A percentile compares a stretch with the other conserved stretches of the same genome.
These are phyloP conservation scores for Tethea ocularis DNA, from an alignment of 2,888 invertebrate species.

Conservation along the genomic window DNA sequence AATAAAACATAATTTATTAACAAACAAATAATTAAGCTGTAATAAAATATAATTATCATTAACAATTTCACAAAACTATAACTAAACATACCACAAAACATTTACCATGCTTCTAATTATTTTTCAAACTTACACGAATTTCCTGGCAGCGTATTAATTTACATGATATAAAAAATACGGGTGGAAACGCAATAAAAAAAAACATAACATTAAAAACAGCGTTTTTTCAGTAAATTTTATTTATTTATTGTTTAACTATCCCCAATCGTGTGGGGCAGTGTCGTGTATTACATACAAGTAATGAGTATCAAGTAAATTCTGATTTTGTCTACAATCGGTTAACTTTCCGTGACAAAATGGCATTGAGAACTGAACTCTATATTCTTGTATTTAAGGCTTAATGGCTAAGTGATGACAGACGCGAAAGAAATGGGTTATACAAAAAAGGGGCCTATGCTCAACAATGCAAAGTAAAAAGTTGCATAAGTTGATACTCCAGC, in stretches of 20 bases:
- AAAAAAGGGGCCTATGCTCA: too few species aligned
- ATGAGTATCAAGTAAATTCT: neutral
- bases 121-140: constrained; percentile 55
- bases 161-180: constrained; percentile 16
- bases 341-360: neutral
- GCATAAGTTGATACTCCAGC: too few species aligned
- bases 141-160: constrained; percentile 63
- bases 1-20: constrained; percentile 12
- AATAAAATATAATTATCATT: constrained; percentile 20
- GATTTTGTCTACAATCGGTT: neutral
- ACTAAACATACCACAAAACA: constrained; percentile 17
- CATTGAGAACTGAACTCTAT: too few species aligned
- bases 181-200: constrained; percentile 24
- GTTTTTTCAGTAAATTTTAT: constrained; percentile 40
- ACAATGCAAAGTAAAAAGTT: too few species aligned
- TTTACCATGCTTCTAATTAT: constrained; percentile 24
- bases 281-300: constrained; percentile 65
- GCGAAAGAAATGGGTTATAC: too few species aligned
- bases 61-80: neutral
- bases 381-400: too few species aligned
- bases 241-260: constrained; percentile 78
- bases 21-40: constrained; percentile 11
- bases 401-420: too few species aligned
- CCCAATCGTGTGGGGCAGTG: constrained; percentile 62
- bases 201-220: constrained; percentile 29